Evolutionary conservation across 2,797 vertebrate species (phyloP).

Genomic region (Bovichtus diacanthus): DNA sequence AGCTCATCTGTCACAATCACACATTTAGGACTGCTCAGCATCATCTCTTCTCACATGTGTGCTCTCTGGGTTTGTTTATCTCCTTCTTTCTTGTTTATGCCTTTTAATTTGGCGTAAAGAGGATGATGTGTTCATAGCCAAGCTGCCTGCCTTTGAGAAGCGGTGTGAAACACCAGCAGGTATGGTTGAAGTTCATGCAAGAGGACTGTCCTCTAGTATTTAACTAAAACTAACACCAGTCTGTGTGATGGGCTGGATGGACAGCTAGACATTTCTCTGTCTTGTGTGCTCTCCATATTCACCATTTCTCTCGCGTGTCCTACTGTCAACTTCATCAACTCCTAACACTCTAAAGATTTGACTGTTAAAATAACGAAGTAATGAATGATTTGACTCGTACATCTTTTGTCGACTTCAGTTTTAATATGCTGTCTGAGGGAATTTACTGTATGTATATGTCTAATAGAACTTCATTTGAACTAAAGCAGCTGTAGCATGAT

Average conservation of each 20-base stretch:
- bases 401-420: slow-evolving; percentile 8
- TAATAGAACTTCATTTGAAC: slow-evolving; percentile 22
- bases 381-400: slow-evolving; percentile 19
- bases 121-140: slow-evolving; percentile 89
- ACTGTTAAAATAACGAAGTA: slow-evolving; percentile 17
- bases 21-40: slow-evolving; percentile 29
- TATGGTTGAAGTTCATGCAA: slow-evolving; percentile 78
- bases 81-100: slow-evolving; percentile 54
- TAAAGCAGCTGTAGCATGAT: slow-evolving; percentile 35
- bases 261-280: slow-evolving; percentile 18
- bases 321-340: slow-evolving; percentile 11
- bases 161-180: slow-evolving; percentile 91
- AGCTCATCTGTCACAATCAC: slow-evolving; percentile 27
- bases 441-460: not conserved
- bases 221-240: slow-evolving; percentile 60
- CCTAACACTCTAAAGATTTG: slow-evolving; percentile 44
- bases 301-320: slow-evolving; percentile 22
- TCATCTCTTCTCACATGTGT: slow-evolving; percentile 51
- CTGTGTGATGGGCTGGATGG: slow-evolving; percentile 27
- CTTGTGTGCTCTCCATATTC: slow-evolving; percentile 19
- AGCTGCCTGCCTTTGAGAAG: slow-evolving; percentile 93
- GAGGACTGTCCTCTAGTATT: slow-evolving; percentile 19
- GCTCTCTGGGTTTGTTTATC: slow-evolving; percentile 66
- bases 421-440: slow-evolving; percentile 26
- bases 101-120: slow-evolving; percentile 78